A percentile compares a stretch with the other conserved stretches of the same genome.
Conservation (phyloP, 1,140 invertebrate genomes). For the Trypoxylus dichotomus region DNA sequence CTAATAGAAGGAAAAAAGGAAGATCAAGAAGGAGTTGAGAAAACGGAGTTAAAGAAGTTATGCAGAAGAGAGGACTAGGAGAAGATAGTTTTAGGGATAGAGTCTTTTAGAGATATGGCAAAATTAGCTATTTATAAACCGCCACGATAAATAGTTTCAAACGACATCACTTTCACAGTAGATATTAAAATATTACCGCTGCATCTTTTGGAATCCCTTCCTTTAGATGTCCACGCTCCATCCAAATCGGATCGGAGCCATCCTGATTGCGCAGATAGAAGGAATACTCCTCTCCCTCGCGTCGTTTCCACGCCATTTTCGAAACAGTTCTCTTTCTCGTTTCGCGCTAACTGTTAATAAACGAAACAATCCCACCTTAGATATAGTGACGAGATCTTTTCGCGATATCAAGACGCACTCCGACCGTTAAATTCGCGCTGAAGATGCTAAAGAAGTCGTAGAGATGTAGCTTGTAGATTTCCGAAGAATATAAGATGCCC, state of each 20-base stretch:
- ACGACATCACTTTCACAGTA: too few relatives aligned
- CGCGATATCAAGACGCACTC: neutral
- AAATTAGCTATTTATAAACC: too few relatives aligned
- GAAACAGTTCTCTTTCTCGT: neutral
- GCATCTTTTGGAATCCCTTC: neutral
- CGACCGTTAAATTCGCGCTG: neutral
- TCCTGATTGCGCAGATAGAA: slow-evolving; percentile 30
- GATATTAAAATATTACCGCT: neutral
- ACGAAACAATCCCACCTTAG: too few relatives aligned
- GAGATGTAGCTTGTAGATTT: slow-evolving; percentile 13
- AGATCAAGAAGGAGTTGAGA: too few relatives aligned
- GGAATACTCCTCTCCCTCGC: neutral
- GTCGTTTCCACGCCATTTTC: slow-evolving; percentile 23
- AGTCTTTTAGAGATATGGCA: too few relatives aligned
- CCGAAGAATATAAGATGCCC: neutral
- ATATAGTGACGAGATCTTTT: neutral
- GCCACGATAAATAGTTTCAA: too few relatives aligned
- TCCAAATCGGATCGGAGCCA: slow-evolving; percentile 21
- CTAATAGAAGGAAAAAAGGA: too few relatives aligned
- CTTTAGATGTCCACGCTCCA: neutral
- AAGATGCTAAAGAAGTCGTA: slow-evolving; percentile 18
- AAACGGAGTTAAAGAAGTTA: too few relatives aligned
- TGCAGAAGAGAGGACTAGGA: too few relatives aligned
- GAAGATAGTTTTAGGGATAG: too few relatives aligned
- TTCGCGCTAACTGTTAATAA: neutral